A percentile compares a stretch with the other conserved stretches of the same genome.
phyloP scores from a whole-genome alignment of 2,113 vertebrate species.

The Herpailurus yagouaroundi region DNA sequence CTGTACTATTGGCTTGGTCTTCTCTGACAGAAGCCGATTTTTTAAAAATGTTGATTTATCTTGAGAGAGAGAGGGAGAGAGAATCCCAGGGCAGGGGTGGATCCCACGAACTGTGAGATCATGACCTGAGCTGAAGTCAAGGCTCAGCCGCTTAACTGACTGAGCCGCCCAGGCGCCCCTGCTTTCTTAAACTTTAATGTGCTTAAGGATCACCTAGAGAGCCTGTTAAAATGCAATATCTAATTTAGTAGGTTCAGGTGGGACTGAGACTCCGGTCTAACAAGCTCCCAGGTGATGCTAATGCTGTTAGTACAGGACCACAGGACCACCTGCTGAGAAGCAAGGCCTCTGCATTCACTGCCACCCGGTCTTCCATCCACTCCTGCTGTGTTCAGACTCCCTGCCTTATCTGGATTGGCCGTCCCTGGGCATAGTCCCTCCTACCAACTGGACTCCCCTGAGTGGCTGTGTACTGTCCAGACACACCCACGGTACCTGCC shows the following conservation, averaged over 20 bases:
- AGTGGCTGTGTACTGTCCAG: background rate
- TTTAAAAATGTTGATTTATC: too few relatives aligned
- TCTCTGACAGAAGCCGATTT: background rate
- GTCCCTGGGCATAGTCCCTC: background rate
- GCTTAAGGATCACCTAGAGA: background rate
- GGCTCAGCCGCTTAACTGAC: too few relatives aligned
- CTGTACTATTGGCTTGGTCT: background rate
- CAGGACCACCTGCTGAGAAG: background rate
- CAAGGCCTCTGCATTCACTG: background rate
- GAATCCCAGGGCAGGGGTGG: too few relatives aligned
- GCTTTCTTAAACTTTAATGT: background rate
- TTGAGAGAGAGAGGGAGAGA: too few relatives aligned
- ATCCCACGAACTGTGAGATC: too few relatives aligned
- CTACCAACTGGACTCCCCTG: background rate
- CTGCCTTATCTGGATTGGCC: background rate
- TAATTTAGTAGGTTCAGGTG: background rate
- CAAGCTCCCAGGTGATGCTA: background rate
- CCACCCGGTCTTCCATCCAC: too few relatives aligned
- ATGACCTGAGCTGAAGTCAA: too few relatives aligned
- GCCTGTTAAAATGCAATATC: background rate
- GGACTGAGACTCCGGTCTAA: background rate
- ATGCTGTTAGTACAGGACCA: background rate
- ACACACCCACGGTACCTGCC: background rate
- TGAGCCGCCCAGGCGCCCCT: background rate
- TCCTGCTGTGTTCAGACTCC: background rate